Base-by-base conservation (phyloP, 2,113 vertebrate species). In the Chloroceryle aenea region DNA sequence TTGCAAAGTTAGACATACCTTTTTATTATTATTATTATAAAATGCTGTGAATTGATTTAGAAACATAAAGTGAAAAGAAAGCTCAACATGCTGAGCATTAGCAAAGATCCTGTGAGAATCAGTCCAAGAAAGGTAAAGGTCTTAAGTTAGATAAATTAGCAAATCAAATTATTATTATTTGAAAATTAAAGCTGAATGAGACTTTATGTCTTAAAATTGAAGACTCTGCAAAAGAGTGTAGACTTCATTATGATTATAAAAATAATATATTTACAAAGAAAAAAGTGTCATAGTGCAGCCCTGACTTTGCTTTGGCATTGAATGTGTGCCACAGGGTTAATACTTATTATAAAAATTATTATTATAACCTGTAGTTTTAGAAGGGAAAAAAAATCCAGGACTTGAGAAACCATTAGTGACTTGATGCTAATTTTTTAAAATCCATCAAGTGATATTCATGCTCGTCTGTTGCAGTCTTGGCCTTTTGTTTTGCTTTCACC, bases 1-100 rank as follows among this genome's bases (percentile, higher is more conserved):
- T 52, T 3, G 5, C 30, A 20, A 5, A 40, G 43, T 23, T 72
- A 25, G 20, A 61, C 4, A 1, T 2, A 2, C 1, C 12, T 40
- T 30, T 5, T 14, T 45, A 14, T 50, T 23, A 25, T 50, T 50
- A 50, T 50, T 50, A 50, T 25, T 14, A 25, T 50, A 50, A 50
- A 50, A 50, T 50, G 22, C 48, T 25, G 13, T 45, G 32, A 79
- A 29, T 93, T 61, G 8, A 19, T 93, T 56, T 56, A 50, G 56
- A 52, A 63, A 63, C 22, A 7, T 48, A 66, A n/a, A 19, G 10
- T 6, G 5, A 26, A 53, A 47, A 68, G 30, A 77, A 87, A 69
- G 58, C 15, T 82, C 1, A 1, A 32, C 11, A 16, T 74, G 25
- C 12, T 18, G n/a, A 43, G 13, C 62, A 12, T 67, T 32, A 80